Evolutionary conservation across 2,888 invertebrate genomes (phyloP).

Genomic region (Chrysolina haemoptera): DNA sequence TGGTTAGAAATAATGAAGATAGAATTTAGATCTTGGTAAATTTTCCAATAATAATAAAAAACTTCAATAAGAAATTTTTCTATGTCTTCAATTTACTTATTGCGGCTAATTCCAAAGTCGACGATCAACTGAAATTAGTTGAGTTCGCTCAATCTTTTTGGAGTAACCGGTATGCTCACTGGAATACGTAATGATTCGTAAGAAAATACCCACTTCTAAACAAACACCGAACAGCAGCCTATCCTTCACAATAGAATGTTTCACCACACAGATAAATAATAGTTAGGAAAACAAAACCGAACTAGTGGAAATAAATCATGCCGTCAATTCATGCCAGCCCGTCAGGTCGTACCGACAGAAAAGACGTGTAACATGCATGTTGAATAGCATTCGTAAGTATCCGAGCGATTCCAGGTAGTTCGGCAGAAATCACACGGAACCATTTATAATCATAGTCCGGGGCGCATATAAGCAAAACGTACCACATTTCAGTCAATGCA

Average conservation of each 20-base stretch:
- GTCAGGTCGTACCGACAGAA: conserved; percentile 40
- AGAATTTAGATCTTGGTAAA: no score
- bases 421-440: conserved; percentile 37
- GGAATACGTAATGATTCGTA: background rate
- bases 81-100: no score
- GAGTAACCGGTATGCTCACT: background rate
- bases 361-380: conserved; percentile 45
- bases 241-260: background rate
- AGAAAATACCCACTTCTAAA: background rate
- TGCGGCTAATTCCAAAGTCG: no score
- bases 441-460: conserved; percentile 37
- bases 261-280: conserved; percentile 31
- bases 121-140: no score
- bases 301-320: conserved; percentile 40
- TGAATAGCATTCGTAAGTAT: conserved; percentile 35
- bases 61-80: no score
- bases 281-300: conserved; percentile 34
- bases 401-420: conserved; percentile 35
- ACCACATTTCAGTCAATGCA: no score
- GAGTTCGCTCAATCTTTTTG: no score
- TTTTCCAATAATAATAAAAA: no score
- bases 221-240: background rate
- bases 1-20: no score
- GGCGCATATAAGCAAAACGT: no score
- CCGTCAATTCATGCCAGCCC: conserved; percentile 33